phyloP scores from a whole-genome alignment of 2,113 vertebrate genomes.

The Tauraco erythrolophus region DNA sequence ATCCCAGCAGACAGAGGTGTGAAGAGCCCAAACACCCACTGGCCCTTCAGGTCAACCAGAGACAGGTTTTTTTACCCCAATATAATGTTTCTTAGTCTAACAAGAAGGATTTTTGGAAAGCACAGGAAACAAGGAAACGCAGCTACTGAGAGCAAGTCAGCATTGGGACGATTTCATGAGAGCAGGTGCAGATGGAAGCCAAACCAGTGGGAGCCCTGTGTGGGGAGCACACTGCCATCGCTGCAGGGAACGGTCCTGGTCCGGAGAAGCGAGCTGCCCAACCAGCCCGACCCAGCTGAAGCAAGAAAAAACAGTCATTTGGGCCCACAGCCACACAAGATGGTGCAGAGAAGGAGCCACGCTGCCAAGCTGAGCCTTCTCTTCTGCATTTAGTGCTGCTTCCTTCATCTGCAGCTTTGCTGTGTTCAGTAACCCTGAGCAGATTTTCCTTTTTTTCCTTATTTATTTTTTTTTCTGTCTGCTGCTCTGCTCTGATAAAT shows the following conservation, averaged over 20 bases:
- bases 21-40: background rate
- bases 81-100: background rate
- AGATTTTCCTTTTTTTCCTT: no score
- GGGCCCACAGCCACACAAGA: background rate
- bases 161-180: fast-evolving
- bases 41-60: background rate
- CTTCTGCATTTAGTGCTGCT: background rate
- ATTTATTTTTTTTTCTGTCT: background rate
- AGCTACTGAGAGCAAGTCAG: background rate
- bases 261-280: fast-evolving
- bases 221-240: fast-evolving
- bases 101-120: background rate
- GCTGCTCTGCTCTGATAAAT: conserved; percentile 5
- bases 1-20: background rate
- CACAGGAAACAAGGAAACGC: background rate
- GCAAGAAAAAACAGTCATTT: background rate
- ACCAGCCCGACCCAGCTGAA: background rate
- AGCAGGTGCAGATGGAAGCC: background rate
- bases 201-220: fast-evolving
- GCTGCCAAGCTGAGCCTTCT: background rate
- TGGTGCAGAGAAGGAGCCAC: background rate
- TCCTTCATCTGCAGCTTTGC: background rate
- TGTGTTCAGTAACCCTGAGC: background rate
- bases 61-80: background rate
- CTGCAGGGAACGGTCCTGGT: fast-evolving